Evolutionary conservation across 2,797 vertebrate species (phyloP).

Genomic region (Prionace glauca): DNA sequence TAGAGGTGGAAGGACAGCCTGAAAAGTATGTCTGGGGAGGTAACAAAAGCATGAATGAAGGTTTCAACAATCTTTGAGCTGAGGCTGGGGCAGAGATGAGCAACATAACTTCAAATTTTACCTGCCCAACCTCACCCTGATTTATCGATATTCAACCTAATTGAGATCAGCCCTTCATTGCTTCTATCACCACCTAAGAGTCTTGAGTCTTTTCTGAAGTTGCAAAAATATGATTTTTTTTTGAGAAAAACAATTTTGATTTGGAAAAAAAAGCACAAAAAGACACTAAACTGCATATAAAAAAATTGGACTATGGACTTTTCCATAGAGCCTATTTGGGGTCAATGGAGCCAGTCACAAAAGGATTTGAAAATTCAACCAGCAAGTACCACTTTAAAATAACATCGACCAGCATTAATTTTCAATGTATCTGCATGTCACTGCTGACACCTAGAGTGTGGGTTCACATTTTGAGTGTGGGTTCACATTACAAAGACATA

Average conservation of each 20-base stretch:
- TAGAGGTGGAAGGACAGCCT: background rate
- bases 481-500: background rate
- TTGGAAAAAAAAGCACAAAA: background rate
- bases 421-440: background rate
- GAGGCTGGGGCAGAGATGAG: background rate
- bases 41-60: background rate
- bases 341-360: background rate
- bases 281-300: background rate
- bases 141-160: background rate
- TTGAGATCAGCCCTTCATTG: background rate
- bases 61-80: background rate
- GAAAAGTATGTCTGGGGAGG: background rate
- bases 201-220: background rate
- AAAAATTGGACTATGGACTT: background rate
- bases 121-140: background rate
- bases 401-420: background rate
- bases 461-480: background rate
- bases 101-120: background rate
- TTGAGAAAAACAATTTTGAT: background rate
- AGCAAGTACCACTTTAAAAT: background rate
- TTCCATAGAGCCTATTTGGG: background rate
- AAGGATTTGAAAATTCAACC: background rate
- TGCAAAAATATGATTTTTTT: background rate
- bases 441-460: constrained; percentile 7
- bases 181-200: background rate